Percentiles rank a stretch among this genome's conserved stretches.
Conservation (phyloP, 2,888 invertebrate species). For the Tetrapedia diversipes region DNA sequence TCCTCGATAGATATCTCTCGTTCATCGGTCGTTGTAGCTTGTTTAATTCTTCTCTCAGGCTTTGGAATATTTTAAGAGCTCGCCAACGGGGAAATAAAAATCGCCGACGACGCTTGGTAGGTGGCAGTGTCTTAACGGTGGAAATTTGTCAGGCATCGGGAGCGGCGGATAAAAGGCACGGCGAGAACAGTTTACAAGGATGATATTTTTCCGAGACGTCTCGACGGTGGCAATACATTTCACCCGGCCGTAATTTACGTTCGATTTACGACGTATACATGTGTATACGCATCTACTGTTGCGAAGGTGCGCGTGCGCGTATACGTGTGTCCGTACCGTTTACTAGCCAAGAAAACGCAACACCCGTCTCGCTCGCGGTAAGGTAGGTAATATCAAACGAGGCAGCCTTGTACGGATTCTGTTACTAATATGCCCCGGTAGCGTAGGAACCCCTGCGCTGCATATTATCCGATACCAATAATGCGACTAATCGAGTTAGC, state of each 20-base stretch:
- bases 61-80: conserved; percentile 4
- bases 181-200: conserved; percentile 20
- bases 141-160: conserved; percentile 19
- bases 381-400: conserved; percentile 82
- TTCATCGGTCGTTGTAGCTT: not conserved
- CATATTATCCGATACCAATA: conserved; percentile 83
- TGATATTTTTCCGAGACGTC: conserved; percentile 30
- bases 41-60: conserved; percentile 15
- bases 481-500: conserved; percentile 82
- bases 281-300: too few species aligned
- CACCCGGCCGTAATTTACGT: conserved; percentile 46
- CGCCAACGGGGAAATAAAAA: not conserved
- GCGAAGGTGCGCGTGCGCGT: too few species aligned
- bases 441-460: conserved; percentile 80
- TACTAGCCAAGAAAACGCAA: conserved; percentile 46
- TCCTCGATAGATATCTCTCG: conserved; percentile 31
- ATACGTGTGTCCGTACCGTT: conserved; percentile 16
- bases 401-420: conserved; percentile 81
- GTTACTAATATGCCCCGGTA: conserved; percentile 80
- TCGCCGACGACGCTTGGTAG: not conserved
- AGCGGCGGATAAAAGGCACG: conserved; percentile 22
- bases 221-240: conserved; percentile 36
- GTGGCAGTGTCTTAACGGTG: not conserved
- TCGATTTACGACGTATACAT: conserved; percentile 51
- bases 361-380: conserved; percentile 50